A percentile compares a stretch with the other conserved stretches of the same genome.
phyloP scores from a whole-genome alignment of 2,113 vertebrate species.

The Taurulus bubalis region DNA sequence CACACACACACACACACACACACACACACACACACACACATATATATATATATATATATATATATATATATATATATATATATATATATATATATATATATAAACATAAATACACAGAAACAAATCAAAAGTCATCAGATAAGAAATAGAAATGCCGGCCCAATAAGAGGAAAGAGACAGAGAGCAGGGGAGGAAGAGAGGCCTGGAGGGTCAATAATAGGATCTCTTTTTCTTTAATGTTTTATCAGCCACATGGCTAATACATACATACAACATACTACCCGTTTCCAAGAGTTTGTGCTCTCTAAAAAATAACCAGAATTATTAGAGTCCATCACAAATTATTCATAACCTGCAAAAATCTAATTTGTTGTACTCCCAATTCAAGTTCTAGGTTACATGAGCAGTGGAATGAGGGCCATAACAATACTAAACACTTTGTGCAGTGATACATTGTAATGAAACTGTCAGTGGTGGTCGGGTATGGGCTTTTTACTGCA shows the following conservation, averaged over 20 bases:
- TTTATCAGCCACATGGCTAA: slow-evolving; percentile 43
- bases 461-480: background rate
- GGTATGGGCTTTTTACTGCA: background rate
- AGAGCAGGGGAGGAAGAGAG: background rate
- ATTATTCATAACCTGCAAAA: slow-evolving; percentile 3
- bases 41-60: too few species aligned
- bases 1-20: background rate
- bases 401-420: background rate
- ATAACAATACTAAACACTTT: background rate
- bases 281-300: slow-evolving; percentile 22
- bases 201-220: slow-evolving; percentile 22
- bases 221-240: slow-evolving; percentile 25
- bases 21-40: too few species aligned
- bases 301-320: background rate
- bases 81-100: too few species aligned
- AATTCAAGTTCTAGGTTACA: background rate
- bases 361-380: background rate
- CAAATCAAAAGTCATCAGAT: slow-evolving; percentile 46
- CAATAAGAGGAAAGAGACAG: background rate
- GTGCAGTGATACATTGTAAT: background rate
- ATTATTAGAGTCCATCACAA: background rate
- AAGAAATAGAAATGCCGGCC: slow-evolving; percentile 20
- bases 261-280: slow-evolving; percentile 26
- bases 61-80: too few species aligned
- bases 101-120: background rate